Evolutionary conservation across 2,888 invertebrate species (phyloP).

Genomic region (Meta bourneti): DNA sequence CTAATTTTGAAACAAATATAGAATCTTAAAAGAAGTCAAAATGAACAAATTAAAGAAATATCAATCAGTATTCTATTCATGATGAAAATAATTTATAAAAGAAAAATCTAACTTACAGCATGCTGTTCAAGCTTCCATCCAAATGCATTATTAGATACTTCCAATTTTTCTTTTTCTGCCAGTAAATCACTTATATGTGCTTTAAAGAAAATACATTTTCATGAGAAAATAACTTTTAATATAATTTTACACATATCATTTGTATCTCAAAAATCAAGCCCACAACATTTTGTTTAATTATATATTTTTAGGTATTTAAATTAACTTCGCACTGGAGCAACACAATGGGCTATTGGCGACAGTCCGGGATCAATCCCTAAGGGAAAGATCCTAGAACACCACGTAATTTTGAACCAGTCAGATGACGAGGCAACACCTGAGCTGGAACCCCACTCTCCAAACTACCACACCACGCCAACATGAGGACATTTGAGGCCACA

Average conservation of each 20-base stretch:
- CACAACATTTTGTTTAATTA: not conserved
- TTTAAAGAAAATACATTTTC: constrained; percentile 35
- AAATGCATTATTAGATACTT: constrained; percentile 53
- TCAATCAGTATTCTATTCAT: not conserved
- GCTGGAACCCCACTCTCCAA: too few relatives aligned
- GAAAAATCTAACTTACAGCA: constrained; percentile 32
- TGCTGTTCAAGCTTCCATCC: constrained; percentile 62
- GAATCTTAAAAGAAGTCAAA: not conserved
- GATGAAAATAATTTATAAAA: not conserved
- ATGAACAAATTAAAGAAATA: not conserved
- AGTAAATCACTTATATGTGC: constrained; percentile 70
- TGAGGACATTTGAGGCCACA: too few relatives aligned
- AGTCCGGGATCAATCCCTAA: too few relatives aligned
- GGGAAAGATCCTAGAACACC: too few relatives aligned
- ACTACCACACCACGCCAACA: too few relatives aligned
- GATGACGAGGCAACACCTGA: too few relatives aligned
- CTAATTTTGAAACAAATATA: not conserved
- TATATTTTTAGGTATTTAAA: not conserved
- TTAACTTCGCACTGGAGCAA: too few relatives aligned
- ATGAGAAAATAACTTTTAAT: not conserved
- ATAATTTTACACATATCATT: not conserved
- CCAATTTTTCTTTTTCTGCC: constrained; percentile 68
- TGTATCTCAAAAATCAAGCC: not conserved
- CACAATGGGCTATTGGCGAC: too few relatives aligned
- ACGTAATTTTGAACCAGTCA: too few relatives aligned